Evolutionary conservation across 2,888 invertebrate species (phyloP), one percentile per base, ranked within the genome.

Genomic region (Tipula unca): DNA sequence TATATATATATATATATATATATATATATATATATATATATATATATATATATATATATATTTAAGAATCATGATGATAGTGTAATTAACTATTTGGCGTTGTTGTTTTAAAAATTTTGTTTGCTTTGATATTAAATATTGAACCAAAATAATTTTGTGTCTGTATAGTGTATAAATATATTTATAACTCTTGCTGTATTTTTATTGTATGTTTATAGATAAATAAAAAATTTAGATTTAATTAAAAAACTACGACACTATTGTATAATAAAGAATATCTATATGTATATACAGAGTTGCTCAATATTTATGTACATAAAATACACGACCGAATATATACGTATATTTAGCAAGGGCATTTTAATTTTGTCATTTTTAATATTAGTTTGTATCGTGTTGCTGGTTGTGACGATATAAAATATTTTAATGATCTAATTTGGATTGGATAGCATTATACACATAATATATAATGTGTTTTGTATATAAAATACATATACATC

Each of bases 151-250:
- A 20, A 69, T 48, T 48, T 32, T 32, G 32, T 32, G 48, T 48
- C 17, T 48, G 3, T 48, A 17, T 48, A 32, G 32, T 32, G 32
- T 32, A 17, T 17, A 17, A 3, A 54, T 54, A 17, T 54, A 54
- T 54, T 54, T 17, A 54, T 54, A 54, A 54, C 10, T 1, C 25
- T 25, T 10, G 69, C 5, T 54, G 48, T 54, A 54, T 54, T 54
- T 54, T 69, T 69, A 25, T 69, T 69, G 69, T 69, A 25, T 69
- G 69, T 69, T 69, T 20, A 69, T 69, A 69, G 69, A 69, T 69
- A 69, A 69, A 69, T 69, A 69, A 69, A 69, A 69, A 69, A 69
- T 69, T 25, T 69, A 69, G 69, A 69, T 69, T 69, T 69, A 69
- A 69, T 69, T 69, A 69, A 69, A 69, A 69, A 69, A 48, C 48